phyloP scores from a whole-genome alignment of 2,797 vertebrate genomes.

The Gadopsis bispinosus region DNA sequence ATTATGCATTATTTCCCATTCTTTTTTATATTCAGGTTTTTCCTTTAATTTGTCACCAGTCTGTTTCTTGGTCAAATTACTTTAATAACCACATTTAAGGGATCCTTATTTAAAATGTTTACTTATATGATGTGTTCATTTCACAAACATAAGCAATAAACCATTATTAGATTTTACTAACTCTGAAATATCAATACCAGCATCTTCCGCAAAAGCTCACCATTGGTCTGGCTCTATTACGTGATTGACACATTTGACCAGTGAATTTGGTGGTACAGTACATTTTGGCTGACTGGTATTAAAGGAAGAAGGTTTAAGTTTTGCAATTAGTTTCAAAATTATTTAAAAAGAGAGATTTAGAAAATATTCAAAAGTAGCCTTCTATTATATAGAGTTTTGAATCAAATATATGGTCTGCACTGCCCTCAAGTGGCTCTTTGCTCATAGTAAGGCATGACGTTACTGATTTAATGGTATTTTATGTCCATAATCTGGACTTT shows the following conservation, averaged over 20 bases:
- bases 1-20: no score
- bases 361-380: neutral
- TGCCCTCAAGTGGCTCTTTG: conserved; percentile 27
- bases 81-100: no score
- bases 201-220: neutral
- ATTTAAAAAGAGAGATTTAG: neutral
- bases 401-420: conserved; percentile 1
- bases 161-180: neutral
- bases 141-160: neutral
- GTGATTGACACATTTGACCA: neutral
- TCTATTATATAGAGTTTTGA: neutral
- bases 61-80: no score
- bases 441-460: neutral
- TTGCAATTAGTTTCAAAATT: neutral
- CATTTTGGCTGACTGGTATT: neutral
- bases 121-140: neutral
- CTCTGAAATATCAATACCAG: neutral
- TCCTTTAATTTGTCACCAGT: no score
- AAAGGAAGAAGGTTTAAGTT: neutral
- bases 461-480: neutral
- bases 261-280: no score
- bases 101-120: neutral
- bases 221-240: no score
- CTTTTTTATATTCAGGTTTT: no score
- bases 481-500: neutral